These are phyloP conservation scores for Gastrophysa polygoni DNA, from an alignment of 2,888 invertebrate species.

Conservation along the genomic window DNA sequence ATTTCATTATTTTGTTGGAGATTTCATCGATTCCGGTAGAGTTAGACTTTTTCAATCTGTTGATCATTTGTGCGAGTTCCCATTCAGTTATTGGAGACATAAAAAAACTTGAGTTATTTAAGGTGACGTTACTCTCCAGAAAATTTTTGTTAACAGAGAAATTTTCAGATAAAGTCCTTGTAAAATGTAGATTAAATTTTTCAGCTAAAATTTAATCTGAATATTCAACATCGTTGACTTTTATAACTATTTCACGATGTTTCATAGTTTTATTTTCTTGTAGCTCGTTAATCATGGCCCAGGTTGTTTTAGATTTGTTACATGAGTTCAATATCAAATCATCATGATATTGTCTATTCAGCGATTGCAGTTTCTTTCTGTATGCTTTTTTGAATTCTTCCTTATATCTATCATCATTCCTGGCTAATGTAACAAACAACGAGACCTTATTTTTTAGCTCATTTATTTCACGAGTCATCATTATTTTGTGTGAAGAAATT, in stretches of 20 bases:
- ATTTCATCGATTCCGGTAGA: background rate
- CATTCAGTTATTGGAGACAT: background rate
- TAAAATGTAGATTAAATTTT: slow-evolving; percentile 2
- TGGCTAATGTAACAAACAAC: background rate
- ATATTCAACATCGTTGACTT: background rate
- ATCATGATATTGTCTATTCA: slow-evolving; percentile 5
- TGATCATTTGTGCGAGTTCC: background rate
- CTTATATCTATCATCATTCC: background rate
- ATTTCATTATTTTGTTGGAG: slow-evolving; percentile 1
- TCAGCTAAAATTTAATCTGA: background rate
- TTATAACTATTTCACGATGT: slow-evolving; percentile 3
- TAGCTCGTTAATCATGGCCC: background rate
- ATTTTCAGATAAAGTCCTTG: background rate
- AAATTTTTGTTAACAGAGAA: slow-evolving; percentile 1
- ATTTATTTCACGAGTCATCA: background rate
- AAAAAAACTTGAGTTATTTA: background rate
- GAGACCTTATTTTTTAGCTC: background rate
- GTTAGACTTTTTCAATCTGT: background rate
- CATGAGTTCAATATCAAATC: slow-evolving; percentile 3
- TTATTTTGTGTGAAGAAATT: background rate
- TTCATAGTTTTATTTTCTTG: background rate
- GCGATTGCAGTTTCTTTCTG: background rate
- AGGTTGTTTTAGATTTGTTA: slow-evolving; percentile 1
- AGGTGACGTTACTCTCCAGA: background rate
- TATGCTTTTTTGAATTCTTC: background rate